Evolutionary conservation across 2,888 invertebrate species (phyloP).

Genomic region (Drosophila barbarae): DNA sequence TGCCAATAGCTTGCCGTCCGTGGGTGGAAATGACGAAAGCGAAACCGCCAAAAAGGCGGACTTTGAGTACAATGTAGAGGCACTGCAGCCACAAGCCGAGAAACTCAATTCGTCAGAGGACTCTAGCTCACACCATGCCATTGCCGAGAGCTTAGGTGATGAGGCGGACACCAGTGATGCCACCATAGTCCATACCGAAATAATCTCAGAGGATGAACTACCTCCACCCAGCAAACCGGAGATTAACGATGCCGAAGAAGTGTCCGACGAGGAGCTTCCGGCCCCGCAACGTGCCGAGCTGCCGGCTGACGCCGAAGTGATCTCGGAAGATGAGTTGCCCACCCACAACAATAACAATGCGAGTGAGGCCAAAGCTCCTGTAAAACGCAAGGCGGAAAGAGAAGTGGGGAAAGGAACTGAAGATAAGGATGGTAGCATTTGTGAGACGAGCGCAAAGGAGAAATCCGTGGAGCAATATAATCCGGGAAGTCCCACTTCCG

Average conservation of each 20-base stretch:
- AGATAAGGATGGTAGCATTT: constrained; percentile 15
- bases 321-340: constrained; percentile 91
- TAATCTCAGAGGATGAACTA: constrained; percentile 91
- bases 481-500: constrained; percentile 89
- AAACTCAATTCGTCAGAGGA: constrained; percentile 75
- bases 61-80: constrained; percentile 66
- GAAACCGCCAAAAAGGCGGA: constrained; percentile 65
- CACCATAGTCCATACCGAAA: constrained; percentile 88
- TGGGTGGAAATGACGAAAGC: constrained; percentile 75
- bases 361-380: constrained; percentile 39
- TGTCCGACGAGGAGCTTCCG: constrained; percentile 88
- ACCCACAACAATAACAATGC: constrained; percentile 54
- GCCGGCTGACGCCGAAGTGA: constrained; percentile 87
- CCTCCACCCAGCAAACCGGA: constrained; percentile 87
- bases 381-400: constrained; percentile 58
- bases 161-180: constrained; percentile 75
- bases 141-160: constrained; percentile 75
- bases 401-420: constrained; percentile 17
- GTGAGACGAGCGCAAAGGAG: constrained; percentile 31
- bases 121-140: constrained; percentile 76
- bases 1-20: constrained; percentile 79
- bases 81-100: constrained; percentile 54
- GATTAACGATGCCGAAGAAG: constrained; percentile 91
- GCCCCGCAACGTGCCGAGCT: constrained; percentile 86
- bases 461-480: constrained; percentile 84